Base-by-base conservation (phyloP, 2,888 invertebrate species). In the Anoncus sp. region DNA sequence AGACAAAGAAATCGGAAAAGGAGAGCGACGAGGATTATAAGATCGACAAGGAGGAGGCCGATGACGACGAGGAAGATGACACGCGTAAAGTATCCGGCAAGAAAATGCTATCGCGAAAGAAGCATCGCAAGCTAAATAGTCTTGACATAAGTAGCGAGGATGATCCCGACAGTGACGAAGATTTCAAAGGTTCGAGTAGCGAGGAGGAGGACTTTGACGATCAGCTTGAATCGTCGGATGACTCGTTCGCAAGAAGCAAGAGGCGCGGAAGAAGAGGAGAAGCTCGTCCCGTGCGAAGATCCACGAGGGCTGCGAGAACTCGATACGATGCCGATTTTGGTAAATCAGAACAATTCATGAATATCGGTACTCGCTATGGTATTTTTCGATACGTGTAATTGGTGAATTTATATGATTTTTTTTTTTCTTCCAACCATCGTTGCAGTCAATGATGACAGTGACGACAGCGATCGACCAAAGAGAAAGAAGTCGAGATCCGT, bases 161-260 rank as follows among this genome's bases (percentile, higher is more conserved):
- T 82, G 96, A 97, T 90, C 95, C 95, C 38, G 95, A 94, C 72
- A 96, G 96, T 0, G 98, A 98, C 87, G 98, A 98, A 90, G 98
- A 98, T 91, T 98, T 98, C 88, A 96, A 97, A 88, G 97, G 97
- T 49, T 95, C 96, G 0, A 95, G 95, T 94, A 96, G 91, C 0
- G 90, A 91, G 0, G 94, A 94, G 57, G 94, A 94, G 27, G 93
- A 94, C 67, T 92, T 92, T 31, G 93, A 92, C 10, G 92, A 92
- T 63, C 91, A 91, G 40, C 87, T 91, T n/a, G 92, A 92, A 0
- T 93, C 93, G 1, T 93, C 93, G 27, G 94, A 93, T 10, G 94
- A 94, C 24, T 92, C 91, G 14, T 87, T 92, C 51, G 93, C 92
- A 45, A 88, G 92, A 2, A 91, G 92, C 65, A 89, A 92, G 20